Conservation (phyloP, 2,113 vertebrate species). For the Pica pica region DNA sequence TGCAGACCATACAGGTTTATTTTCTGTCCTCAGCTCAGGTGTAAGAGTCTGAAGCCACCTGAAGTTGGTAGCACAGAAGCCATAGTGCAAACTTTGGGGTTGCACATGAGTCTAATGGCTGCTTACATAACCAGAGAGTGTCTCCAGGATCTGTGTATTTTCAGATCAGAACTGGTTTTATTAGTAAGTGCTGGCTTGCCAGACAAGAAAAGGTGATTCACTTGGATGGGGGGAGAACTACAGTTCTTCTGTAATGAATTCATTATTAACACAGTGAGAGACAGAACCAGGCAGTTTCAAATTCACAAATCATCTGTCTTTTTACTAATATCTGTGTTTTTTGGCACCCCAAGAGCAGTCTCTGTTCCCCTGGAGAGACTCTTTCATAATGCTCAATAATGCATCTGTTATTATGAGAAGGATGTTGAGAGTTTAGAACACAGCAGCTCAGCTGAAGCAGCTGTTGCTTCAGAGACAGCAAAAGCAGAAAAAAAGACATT, state of each 20-base stretch:
- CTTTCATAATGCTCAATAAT: slow-evolving; percentile 55
- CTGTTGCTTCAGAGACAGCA: slow-evolving; percentile 48
- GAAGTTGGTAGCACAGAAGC: not conserved
- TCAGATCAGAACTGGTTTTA: not conserved
- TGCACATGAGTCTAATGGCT: not conserved
- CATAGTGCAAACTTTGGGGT: not conserved
- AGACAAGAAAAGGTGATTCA: not conserved
- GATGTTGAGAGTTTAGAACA: slow-evolving; percentile 42
- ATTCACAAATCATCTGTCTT: slow-evolving; percentile 61
- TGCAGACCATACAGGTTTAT: not conserved
- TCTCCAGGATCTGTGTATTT: not conserved
- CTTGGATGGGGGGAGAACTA: not conserved
- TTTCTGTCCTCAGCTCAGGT: not conserved
- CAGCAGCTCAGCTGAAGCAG: slow-evolving; percentile 53
- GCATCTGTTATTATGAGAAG: slow-evolving; percentile 59
- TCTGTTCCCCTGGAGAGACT: slow-evolving; percentile 28
- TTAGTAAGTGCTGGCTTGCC: not conserved
- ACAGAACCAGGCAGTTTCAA: slow-evolving; percentile 43
- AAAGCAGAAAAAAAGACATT: slow-evolving; percentile 20
- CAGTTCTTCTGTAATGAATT: slow-evolving; percentile 35
- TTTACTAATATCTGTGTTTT: slow-evolving; percentile 51
- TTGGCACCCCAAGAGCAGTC: slow-evolving; percentile 46
- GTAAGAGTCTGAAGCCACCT: not conserved
- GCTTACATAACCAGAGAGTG: not conserved
- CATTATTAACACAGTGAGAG: slow-evolving; percentile 49